Percentiles rank a stretch among this genome's conserved stretches.
Evolutionary conservation across 1,140 invertebrate genomes (phyloP).

Genomic region (Neodiprion lecontei): DNA sequence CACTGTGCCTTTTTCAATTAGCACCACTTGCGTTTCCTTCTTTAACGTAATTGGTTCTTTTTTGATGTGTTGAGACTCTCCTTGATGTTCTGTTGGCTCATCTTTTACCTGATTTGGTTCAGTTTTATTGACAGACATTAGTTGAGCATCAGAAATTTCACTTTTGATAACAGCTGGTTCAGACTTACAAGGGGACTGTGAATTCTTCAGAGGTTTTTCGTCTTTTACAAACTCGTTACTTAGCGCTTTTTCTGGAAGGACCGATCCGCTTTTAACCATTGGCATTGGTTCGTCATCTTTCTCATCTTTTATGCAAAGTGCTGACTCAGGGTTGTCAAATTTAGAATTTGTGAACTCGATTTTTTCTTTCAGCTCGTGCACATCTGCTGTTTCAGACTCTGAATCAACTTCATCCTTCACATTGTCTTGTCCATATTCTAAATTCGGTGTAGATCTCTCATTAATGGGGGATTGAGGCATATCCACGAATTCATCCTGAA

Average conservation of each 20-base stretch:
- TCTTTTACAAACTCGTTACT: not conserved
- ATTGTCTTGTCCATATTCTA: constrained; percentile 35
- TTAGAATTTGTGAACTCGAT: not conserved
- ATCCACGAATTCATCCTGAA: constrained; percentile 48
- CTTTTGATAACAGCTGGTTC: not conserved
- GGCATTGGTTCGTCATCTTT: constrained; percentile 4
- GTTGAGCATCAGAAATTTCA: not conserved
- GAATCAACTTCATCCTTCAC: constrained; percentile 44
- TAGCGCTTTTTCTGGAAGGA: not conserved
- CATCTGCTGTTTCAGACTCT: constrained; percentile 21
- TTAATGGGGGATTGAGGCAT: constrained; percentile 40
- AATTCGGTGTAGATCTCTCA: constrained; percentile 33
- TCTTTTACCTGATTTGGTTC: constrained; percentile 2
- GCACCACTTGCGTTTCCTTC: not conserved
- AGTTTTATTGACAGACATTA: not conserved
- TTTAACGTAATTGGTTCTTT: constrained; percentile 20
- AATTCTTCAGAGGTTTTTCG: not conserved
- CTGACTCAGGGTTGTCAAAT: not conserved
- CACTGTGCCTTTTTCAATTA: constrained; percentile 41
- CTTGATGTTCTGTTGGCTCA: constrained; percentile 12
- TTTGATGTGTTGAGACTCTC: constrained; percentile 24
- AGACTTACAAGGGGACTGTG: not conserved
- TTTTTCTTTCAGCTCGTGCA: constrained; percentile 18
- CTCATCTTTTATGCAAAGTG: constrained; percentile 13
- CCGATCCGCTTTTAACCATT: not conserved